Base-by-base conservation (phyloP, 2,888 invertebrate genomes). In the Andrena haemorrhoa region DNA sequence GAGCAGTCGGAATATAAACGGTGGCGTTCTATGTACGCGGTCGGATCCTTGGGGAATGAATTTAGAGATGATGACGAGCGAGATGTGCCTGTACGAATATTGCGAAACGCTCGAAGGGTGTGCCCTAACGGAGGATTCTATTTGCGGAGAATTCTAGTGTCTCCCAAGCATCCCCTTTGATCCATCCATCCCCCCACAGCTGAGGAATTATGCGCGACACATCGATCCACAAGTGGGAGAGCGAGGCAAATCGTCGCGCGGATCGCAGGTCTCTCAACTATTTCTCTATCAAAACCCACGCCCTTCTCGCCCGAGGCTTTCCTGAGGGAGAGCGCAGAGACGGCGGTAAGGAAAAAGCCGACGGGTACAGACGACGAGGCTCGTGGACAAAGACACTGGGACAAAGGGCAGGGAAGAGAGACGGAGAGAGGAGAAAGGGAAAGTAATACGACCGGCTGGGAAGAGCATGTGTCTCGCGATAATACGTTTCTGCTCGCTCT, bases 261-360 rank as follows among this genome's bases (percentile, higher is more conserved):
- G 84, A 84, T 87, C 88, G 83, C 83, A 86, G 86, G 87, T 91
- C 88, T 85, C 23, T n/a, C 84, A 87, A 88, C 87, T 86, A 88
- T 88, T 89, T 87, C 86, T 87, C 86, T 86, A 89, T 89, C 86
- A 74, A 80, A 49, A 64, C 60, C 63, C 80, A 16, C 41, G 41
- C 60, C 72, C 23, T 20, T 79, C 76, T 51, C 79, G 56, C 47
- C 47, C 60, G 65, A 23, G 35, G 47, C 33, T 69, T 60, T 71
- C 74, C 69, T 70, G 63, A 35, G 75, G 70, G 71, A 82, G 53
- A 53, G 75, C 7, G 26, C 6, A n/a, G 58, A 33, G 58, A 83
- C 71, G 75, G 35, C 51, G 72, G 73, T 58, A 63, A 63, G 79
- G 84, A 82, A 79, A 82, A 81, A 86, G 82, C 78, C 79, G 68